phyloP scores from a whole-genome alignment of 1,140 invertebrate species.

The Drosophila ercepeae region DNA sequence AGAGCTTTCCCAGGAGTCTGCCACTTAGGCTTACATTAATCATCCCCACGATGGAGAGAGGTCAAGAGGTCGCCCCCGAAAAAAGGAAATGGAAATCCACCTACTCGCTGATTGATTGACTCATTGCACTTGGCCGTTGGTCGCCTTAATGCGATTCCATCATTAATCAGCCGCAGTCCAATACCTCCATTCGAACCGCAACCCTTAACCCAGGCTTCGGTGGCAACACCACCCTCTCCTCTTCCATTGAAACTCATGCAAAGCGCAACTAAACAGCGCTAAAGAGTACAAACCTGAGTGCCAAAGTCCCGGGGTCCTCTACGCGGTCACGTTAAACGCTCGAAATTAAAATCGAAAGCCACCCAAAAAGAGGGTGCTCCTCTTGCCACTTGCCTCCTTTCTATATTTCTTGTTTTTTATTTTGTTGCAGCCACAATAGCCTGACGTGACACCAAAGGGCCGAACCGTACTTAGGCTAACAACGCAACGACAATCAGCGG shows the following conservation, averaged over 20 bases:
- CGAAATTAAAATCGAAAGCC: constrained; percentile 60
- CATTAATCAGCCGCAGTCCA: constrained; percentile 48
- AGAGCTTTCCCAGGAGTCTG: neutral
- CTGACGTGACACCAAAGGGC: constrained; percentile 76
- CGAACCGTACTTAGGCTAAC: constrained; percentile 69
- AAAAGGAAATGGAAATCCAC: constrained; percentile 21
- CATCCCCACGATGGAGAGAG: constrained; percentile 14
- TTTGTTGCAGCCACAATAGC: constrained; percentile 38
- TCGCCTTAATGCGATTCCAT: constrained; percentile 49
- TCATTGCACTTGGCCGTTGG: constrained; percentile 27
- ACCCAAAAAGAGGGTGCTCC: too few relatives aligned
- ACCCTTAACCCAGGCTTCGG: neutral
- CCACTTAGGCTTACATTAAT: constrained; percentile 31
- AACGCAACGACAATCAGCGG: constrained; percentile 39
- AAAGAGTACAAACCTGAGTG: constrained; percentile 72
- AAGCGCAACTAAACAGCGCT: constrained; percentile 73
- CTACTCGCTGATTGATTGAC: constrained; percentile 52
- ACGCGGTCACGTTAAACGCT: constrained; percentile 67
- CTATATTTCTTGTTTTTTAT: neutral
- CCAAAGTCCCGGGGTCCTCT: neutral
- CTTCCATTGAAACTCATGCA: constrained; percentile 39
- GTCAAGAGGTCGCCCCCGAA: constrained; percentile 50
- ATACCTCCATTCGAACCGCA: neutral
- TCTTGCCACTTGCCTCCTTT: neutral
- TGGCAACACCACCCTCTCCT: neutral